phyloP scores from a whole-genome alignment of 2,113 vertebrate species.

The Alaudala cheleensis region DNA sequence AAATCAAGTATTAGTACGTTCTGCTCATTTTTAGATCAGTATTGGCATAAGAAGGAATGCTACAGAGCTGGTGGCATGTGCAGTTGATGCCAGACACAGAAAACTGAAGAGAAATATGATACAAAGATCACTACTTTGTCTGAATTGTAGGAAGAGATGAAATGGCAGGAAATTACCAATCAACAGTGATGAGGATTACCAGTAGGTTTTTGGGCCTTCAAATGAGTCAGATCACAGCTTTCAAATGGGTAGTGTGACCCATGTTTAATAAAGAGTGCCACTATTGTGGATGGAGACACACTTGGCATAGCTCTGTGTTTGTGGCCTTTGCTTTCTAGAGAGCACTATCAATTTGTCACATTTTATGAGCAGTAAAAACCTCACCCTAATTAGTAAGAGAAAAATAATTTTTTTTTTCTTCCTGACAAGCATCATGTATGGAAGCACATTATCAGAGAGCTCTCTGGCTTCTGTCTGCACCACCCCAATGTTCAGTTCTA shows the following conservation, averaged over 20 bases:
- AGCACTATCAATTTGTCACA: conserved; percentile 3
- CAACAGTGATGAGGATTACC: background rate
- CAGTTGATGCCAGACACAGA: background rate
- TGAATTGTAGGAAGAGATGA: background rate
- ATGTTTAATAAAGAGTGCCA: background rate
- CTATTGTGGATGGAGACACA: background rate
- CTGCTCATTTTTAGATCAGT: background rate
- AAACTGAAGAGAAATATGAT: background rate
- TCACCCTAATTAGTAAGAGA: conserved; percentile 35
- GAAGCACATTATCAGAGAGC: background rate
- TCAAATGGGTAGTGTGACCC: background rate
- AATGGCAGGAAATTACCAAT: background rate
- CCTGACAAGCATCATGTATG: background rate
- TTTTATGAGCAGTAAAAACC: conserved; percentile 25
- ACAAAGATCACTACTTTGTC: background rate
- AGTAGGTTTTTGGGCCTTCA: background rate
- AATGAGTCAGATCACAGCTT: background rate
- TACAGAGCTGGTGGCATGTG: background rate
- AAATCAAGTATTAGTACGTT: background rate
- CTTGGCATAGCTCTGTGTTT: background rate
- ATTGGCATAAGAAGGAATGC: background rate
- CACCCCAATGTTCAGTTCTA: conserved; percentile 15
- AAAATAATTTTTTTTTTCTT: conserved; percentile 23
- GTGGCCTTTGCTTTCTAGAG: background rate
- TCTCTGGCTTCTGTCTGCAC: background rate